Evolutionary conservation across 2,888 invertebrate genomes (phyloP).

Genomic region (Syrphus vitripennis): DNA sequence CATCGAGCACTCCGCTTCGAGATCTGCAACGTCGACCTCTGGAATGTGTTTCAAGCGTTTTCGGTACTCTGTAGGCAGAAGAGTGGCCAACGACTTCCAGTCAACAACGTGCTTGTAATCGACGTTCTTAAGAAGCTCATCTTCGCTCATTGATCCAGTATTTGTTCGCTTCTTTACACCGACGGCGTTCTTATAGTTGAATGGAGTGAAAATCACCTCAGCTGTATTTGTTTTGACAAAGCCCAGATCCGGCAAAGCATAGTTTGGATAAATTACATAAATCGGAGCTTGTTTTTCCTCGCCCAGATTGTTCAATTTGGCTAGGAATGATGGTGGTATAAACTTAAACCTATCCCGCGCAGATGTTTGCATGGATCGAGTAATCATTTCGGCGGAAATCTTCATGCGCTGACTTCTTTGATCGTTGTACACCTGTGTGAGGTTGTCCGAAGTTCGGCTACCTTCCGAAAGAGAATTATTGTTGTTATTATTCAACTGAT

Average conservation of each 20-base stretch:
- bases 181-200: conserved; percentile 84
- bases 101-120: conserved; percentile 93
- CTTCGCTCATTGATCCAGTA: conserved; percentile 85
- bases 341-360: conserved; percentile 83
- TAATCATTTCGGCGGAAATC: conserved; percentile 82
- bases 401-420: conserved; percentile 69
- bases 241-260: conserved; percentile 93
- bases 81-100: conserved; percentile 95
- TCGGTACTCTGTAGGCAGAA: conserved; percentile 92
- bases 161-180: conserved; percentile 75
- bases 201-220: conserved; percentile 87
- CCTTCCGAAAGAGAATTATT: conserved; percentile 79
- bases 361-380: conserved; percentile 89
- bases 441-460: conserved; percentile 78
- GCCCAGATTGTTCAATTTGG: conserved; percentile 85
- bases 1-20: conserved; percentile 81
- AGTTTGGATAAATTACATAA: conserved; percentile 95
- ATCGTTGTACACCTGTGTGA: conserved; percentile 76
- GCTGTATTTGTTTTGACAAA: conserved; percentile 85
- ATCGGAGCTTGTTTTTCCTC: conserved; percentile 88
- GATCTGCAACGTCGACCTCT: conserved; percentile 84
- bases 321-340: conserved; percentile 87
- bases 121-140: conserved; percentile 90
- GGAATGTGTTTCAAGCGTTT: conserved; percentile 90
- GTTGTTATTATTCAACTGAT: conserved; percentile 80